Evolutionary conservation across 2,113 vertebrate species (phyloP), one percentile per base, ranked within the genome.

Genomic region (Elaphurus davidianus): DNA sequence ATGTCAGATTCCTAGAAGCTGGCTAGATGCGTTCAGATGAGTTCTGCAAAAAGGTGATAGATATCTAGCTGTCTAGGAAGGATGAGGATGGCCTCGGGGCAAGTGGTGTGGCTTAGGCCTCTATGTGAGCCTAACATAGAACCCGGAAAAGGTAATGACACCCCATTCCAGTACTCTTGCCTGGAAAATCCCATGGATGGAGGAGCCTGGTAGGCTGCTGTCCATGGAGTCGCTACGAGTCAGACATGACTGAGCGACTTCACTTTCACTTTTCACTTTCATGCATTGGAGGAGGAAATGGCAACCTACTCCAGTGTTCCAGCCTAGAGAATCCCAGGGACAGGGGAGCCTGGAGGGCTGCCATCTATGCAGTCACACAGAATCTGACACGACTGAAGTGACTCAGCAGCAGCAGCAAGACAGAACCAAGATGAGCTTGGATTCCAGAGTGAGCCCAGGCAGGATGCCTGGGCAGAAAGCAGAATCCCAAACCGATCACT

Each of bases 391-490:
- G 0, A 36, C n/a, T 36, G 19, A 71, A 71, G 64, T 1, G 2
- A 71, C 64, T 71, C 36, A 36, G 33, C 64, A 67, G 64, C 33
- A 67, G 64, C n/a, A 71, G 19, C n/a, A 67, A 36, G 17, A 71
- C 1, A 71, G 19, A 71, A n/a, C 33, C 30, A 78, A 55, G 52
- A 27, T 89, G 52, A 89, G 76, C 36, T 88, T 54, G 30, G 88
- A 52, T 88, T 96, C 30, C 67, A 91, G n/a, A 57, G 54, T 3
- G n/a, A 57, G 52, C 55, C 0, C 11, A 97, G 59, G 91, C 74
- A 91, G 36, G 81, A 79, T n/a, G 89, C 67, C 83, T 25, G n/a
- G 90, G 43, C 64, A 67, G 87, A 94, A 45, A 54, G 94, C 85
- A 85, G 88, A 88, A 94, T 50, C 50, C 71, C 55, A 88, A 78